Percentiles rank a stretch among this genome's conserved stretches.
Conservation (phyloP, 1,140 invertebrate genomes). For the Diplogasteroides magnus region DNA sequence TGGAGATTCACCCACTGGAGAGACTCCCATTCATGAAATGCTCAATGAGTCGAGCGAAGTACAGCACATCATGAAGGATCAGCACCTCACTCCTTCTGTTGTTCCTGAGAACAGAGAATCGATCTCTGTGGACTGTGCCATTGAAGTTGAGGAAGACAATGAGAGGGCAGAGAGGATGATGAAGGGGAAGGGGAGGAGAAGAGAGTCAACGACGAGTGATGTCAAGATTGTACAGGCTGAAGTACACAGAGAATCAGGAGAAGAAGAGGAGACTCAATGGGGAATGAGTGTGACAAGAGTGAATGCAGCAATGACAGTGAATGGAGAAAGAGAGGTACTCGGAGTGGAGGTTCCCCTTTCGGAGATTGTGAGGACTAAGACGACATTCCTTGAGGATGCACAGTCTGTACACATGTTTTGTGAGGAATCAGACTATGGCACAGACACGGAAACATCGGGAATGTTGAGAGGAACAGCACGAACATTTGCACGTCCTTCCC, state of each 20-base stretch:
- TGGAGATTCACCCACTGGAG: not conserved
- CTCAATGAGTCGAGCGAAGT: not conserved
- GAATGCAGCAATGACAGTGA: not conserved
- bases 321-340: not conserved
- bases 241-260: not conserved
- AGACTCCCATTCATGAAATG: not conserved
- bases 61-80: too few species aligned
- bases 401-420: conserved; percentile 42
- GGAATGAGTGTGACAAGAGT: not conserved
- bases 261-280: not conserved
- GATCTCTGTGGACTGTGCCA: not conserved
- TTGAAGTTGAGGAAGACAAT: not conserved
- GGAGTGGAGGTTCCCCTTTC: not conserved
- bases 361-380: not conserved
- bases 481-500: not conserved
- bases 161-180: not conserved
- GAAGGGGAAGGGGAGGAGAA: too few species aligned
- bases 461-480: conserved; percentile 16
- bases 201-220: not conserved
- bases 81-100: conserved; percentile 1
- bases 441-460: conserved; percentile 31
- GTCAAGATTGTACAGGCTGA: not conserved
- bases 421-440: conserved; percentile 42
- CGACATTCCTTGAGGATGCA: conserved; percentile 18
- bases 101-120: conserved; percentile 1